phyloP scores from a whole-genome alignment of 2,113 vertebrate genomes.

The Trichechus manatus region DNA sequence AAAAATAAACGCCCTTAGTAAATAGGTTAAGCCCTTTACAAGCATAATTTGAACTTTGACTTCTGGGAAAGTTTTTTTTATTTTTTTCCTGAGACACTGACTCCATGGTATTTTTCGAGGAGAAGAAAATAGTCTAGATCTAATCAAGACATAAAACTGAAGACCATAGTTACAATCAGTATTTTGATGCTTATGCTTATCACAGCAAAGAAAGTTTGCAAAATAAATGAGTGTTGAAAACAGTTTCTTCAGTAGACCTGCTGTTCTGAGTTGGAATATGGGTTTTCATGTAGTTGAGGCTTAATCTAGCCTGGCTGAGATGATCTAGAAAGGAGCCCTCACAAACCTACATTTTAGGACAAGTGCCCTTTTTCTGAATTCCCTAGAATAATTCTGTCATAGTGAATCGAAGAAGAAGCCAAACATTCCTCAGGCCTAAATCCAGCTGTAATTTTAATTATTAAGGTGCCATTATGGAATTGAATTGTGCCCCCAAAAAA shows the following conservation, averaged over 20 bases:
- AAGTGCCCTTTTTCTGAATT: slow-evolving; percentile 12
- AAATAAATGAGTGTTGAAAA: slow-evolving; percentile 31
- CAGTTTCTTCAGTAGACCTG: not conserved
- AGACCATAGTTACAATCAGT: not conserved
- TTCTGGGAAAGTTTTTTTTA: not conserved
- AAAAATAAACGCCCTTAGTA: slow-evolving; percentile 22
- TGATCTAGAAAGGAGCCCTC: slow-evolving; percentile 21
- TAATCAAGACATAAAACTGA: not conserved
- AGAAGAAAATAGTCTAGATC: not conserved
- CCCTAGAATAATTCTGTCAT: not conserved
- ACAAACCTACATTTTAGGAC: not conserved
- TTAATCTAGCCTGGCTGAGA: not conserved
- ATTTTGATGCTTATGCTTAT: not conserved
- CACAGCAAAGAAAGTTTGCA: not conserved
- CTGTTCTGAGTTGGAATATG: not conserved
- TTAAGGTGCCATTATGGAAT: not conserved
- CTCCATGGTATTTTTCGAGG: not conserved
- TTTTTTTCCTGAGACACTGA: slow-evolving; percentile 3
- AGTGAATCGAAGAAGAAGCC: slow-evolving; percentile 31
- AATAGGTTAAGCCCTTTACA: slow-evolving; percentile 5
- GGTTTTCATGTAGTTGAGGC: not conserved
- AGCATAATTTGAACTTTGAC: slow-evolving; percentile 1
- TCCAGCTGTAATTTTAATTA: slow-evolving; percentile 27
- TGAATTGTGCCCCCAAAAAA: too few relatives aligned
- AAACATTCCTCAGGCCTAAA: not conserved